These are phyloP conservation scores for Xenopus tropicalis DNA, from an alignment of 2,113 vertebrate species.

Conservation along the genomic window UCB_Xtro_10.0 CM004449.2:33546001-33546500, in stretches of 20 bases:
- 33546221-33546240: neutral
- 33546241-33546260: neutral
- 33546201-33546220: neutral
- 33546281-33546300: neutral
- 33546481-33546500: slow-evolving; percentile 35
- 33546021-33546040: too few species aligned
- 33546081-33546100: too few species aligned
- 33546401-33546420: neutral
- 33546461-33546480: slow-evolving; percentile 21
- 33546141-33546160: too few species aligned
- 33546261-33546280: neutral
- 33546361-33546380: neutral
- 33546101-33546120: too few species aligned
- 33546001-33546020: too few species aligned
- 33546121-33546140: too few species aligned
- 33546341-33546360: neutral
- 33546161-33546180: too few species aligned
- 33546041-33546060: too few species aligned
- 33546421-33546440: slow-evolving; percentile 20
- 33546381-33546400: slow-evolving; percentile 17
- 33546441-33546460: slow-evolving; percentile 30
- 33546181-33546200: neutral
- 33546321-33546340: neutral
- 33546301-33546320: neutral
- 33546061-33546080: too few species aligned